Evolutionary conservation across 2,888 invertebrate genomes (phyloP).

Genomic region (Ernsta delagoae): DNA sequence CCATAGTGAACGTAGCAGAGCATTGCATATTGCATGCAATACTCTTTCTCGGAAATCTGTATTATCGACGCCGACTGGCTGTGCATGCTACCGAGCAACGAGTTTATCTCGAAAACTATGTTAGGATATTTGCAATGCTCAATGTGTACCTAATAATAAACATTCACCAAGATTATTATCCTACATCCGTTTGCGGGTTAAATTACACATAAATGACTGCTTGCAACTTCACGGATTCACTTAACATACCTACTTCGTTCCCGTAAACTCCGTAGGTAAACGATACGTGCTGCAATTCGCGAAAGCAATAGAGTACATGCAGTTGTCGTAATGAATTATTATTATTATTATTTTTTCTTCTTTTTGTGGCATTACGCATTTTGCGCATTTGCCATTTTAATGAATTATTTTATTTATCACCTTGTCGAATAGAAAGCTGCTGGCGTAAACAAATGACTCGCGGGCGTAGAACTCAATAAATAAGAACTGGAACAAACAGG

Average conservation of each 20-base stretch:
- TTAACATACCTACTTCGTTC: conserved; percentile 1
- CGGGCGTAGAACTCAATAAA: conserved; percentile 21
- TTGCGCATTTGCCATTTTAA: no score
- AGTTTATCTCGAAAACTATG: conserved; percentile 40
- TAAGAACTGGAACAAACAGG: conserved; percentile 37
- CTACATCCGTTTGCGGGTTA: conserved; percentile 29
- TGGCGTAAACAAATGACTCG: conserved; percentile 9
- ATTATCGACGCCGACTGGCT: conserved; percentile 37
- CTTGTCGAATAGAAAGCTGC: not conserved
- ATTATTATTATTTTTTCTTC: no score
- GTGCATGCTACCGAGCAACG: conserved; percentile 37
- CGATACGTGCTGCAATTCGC: not conserved
- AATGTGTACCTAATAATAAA: conserved; percentile 29
- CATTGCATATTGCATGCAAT: conserved; percentile 30
- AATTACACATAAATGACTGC: conserved; percentile 14
- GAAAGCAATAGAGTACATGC: no score
- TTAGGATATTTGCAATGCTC: conserved; percentile 36
- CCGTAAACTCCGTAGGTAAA: not conserved
- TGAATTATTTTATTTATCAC: no score
- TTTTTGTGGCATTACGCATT: no score
- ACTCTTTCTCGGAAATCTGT: conserved; percentile 25
- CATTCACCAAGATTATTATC: conserved; percentile 27
- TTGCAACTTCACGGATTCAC: conserved; percentile 12
- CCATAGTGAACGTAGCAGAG: conserved; percentile 14
- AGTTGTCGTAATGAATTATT: not conserved